Evolutionary conservation across 53 echinoderm and acorn worm genomes (phyloP), one percentile per base, ranked within the genome.

Genomic region (Henricia sp.): DNA sequence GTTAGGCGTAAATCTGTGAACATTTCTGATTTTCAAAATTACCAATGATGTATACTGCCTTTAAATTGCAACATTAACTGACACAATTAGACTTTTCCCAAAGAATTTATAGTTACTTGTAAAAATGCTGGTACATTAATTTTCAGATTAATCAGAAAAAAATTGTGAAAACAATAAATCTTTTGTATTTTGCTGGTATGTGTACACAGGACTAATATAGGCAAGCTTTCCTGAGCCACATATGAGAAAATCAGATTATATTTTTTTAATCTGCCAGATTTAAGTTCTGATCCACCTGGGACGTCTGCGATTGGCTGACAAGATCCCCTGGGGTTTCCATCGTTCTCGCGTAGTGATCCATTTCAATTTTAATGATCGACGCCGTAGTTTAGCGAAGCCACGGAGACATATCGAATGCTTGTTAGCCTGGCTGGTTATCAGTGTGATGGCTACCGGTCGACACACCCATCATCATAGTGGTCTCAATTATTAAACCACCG

Each of bases 361-460:
- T 76, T 76, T 76, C 76, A 76, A 27, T 76, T 76, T 76, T 76
- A 76, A 76, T 76, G 76, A 76, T 57, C 11, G 41, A 1, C 27
- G 59, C 39, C 39, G 39, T 21, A 37, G 9, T 21, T 14, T 0
- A 4, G 16, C 3, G 67, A 46, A 46, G 67, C 21, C 26, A 58
- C 29, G 42, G 27, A 57, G 41, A 16, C 25, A 57, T 76, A 76
- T 76, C 76, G 4, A 58, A 38, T 57, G 56, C 76, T 40, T n/a
- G n/a, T n/a, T n/a, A n/a, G 38, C 57, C 24, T 70, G 24, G 48
- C n/a, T 6, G 67, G 67, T 10, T 29, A 60, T 17, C 1, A 34
- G 44, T 28, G 62, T 34, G 67, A n/a, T 1, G 67, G 37, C 39
- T 46, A 27, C 41, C 10, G 17, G 59, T 1, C 20, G 76, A 76